A percentile compares a stretch with the other conserved stretches of the same genome.
These are phyloP conservation scores for Melierax canorus DNA, from an alignment of 2,113 vertebrate genomes.

Conservation along the genomic window DNA sequence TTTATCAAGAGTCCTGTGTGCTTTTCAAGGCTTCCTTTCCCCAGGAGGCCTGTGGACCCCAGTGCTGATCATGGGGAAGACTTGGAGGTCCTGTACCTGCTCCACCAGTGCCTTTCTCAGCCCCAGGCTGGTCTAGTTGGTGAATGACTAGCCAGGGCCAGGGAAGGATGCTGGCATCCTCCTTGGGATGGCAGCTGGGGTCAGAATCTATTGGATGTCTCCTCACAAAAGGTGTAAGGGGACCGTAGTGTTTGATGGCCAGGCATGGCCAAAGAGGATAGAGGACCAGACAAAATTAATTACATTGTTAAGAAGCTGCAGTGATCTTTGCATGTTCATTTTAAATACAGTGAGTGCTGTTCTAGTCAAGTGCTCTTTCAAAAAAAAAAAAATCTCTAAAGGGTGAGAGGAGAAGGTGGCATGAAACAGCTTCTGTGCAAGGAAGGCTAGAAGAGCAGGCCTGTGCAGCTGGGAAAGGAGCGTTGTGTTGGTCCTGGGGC, in stretches of 20 bases:
- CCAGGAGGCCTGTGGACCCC: neutral
- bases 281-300: neutral
- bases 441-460: neutral
- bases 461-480: neutral
- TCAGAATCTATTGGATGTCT: neutral
- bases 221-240: accelerated
- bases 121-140: neutral
- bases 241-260: neutral
- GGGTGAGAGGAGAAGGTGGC: neutral
- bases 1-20: neutral
- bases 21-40: neutral
- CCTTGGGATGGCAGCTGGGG: neutral
- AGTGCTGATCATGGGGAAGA: neutral
- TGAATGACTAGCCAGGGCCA: neutral
- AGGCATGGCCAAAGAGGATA: neutral
- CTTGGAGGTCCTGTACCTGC: neutral
- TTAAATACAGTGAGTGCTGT: neutral
- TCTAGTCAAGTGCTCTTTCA: neutral
- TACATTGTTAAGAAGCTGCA: neutral
- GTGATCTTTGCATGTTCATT: neutral
- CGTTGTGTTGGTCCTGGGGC: neutral
- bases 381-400: neutral
- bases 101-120: neutral
- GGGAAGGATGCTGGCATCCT: neutral
- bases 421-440: neutral